Evolutionary conservation across 2,113 vertebrate species (phyloP).

Genomic region (Ornithorhynchus anatinus): DNA sequence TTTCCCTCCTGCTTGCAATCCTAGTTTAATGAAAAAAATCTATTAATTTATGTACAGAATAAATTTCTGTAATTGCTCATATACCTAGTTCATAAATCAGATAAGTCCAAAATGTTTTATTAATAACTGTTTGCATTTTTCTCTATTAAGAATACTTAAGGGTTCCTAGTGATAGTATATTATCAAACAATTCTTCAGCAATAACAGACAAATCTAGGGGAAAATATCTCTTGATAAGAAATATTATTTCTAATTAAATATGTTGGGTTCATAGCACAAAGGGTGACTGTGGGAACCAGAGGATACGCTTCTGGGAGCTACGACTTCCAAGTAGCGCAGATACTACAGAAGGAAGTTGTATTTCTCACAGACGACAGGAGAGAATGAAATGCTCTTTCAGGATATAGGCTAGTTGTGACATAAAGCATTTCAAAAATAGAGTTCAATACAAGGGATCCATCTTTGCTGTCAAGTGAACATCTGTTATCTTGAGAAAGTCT

Average conservation of each 20-base stretch:
- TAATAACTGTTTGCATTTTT: slow-evolving; percentile 28
- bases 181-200: slow-evolving; percentile 28
- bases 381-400: not conserved
- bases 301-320: not conserved
- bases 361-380: not conserved
- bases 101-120: slow-evolving; percentile 29
- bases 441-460: too few species aligned
- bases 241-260: slow-evolving; percentile 21
- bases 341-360: not conserved
- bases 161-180: not conserved
- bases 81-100: slow-evolving; percentile 35
- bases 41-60: slow-evolving; percentile 42
- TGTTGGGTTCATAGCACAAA: not conserved
- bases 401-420: not conserved
- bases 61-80: slow-evolving; percentile 34
- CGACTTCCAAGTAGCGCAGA: not conserved
- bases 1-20: slow-evolving; percentile 1
- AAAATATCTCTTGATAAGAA: slow-evolving; percentile 9
- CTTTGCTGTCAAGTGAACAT: too few species aligned
- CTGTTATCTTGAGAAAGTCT: too few species aligned
- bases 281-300: not conserved
- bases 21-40: slow-evolving; percentile 33
- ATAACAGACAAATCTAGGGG: not conserved
- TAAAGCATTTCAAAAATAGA: not conserved
- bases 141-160: slow-evolving; percentile 33